phyloP scores from a whole-genome alignment of 2,113 vertebrate genomes.

The Lichenostomus cassidix region DNA sequence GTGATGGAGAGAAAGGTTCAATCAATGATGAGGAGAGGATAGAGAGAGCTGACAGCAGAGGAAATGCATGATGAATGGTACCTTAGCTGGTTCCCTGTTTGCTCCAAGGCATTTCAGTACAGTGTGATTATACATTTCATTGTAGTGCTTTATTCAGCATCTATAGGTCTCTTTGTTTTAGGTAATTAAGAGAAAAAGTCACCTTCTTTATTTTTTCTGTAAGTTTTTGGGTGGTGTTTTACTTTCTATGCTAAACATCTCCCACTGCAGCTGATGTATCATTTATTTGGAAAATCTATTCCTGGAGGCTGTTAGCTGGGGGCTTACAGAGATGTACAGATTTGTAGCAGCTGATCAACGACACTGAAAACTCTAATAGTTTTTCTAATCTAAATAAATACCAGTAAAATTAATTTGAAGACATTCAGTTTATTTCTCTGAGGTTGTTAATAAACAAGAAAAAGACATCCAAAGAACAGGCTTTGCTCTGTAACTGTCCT shows the following conservation, averaged over 20 bases:
- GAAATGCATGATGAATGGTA: conserved; percentile 31
- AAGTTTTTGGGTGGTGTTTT: background rate
- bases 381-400: conserved; percentile 1
- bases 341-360: background rate
- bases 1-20: conserved; percentile 23
- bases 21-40: conserved; percentile 20
- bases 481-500: background rate
- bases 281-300: background rate
- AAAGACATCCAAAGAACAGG: background rate
- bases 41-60: conserved; percentile 12
- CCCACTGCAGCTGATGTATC: background rate
- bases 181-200: background rate
- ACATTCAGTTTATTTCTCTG: background rate
- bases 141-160: background rate
- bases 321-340: background rate
- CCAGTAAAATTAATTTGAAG: background rate
- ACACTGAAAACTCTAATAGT: background rate
- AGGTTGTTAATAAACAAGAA: background rate
- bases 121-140: background rate
- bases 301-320: background rate
- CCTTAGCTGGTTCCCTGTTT: conserved; percentile 5
- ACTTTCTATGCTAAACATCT: background rate
- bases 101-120: background rate
- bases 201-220: background rate
- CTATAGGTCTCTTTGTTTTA: background rate